Base-by-base conservation (phyloP, 2,113 vertebrate species). In the Crocuta crocuta region DNA sequence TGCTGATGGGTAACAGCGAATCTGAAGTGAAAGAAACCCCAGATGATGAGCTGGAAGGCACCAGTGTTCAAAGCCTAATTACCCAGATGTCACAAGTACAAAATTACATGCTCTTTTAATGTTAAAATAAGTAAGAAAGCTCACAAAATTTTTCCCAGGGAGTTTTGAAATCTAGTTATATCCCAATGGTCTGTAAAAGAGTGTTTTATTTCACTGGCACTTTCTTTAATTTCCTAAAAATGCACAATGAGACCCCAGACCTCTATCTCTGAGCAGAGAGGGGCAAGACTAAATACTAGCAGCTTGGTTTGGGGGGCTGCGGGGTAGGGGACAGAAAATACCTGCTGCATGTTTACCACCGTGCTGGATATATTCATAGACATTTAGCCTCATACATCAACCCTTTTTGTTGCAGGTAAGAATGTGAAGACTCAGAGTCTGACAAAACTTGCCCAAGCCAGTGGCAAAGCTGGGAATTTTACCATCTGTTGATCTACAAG, bases 91-190 rank as follows among this genome's bases (percentile, higher is more conserved):
- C 84, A 90, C 65, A 79, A 97, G 45, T 48, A 71, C 70, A 88
- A 58, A 33, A 84, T 55, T n/a, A 23, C 11, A 65, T 31, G 28
- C 45, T 94, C 91, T 94, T 45, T 68, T 74, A 81, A 66, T 53
- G 63, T 91, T 74, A 94, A 89, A 43, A 86, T 85, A 68, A 95
- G 80, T 93, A 82, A 76, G 43, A 86, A 24, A 31, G 10, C 19
- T 81, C 71, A 71, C 70, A 91, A 88, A 96, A 84, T 58, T 84
- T 50, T 35, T 0, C 28, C 33, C 65, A 3, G 5, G 58, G 70
- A 65, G 16, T 76, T 90, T 97, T 92, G 95, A 96, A 96, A 65
- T 68, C 48, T 43, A 50, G 17, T 28, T 86, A 53, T 39, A 82
- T 53, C 92, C 5, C 23, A n/a, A 1, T 31, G 31, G 35, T 76